Conservation (phyloP, 2,797 vertebrate species). For the Sebastes oblongus region DNA sequence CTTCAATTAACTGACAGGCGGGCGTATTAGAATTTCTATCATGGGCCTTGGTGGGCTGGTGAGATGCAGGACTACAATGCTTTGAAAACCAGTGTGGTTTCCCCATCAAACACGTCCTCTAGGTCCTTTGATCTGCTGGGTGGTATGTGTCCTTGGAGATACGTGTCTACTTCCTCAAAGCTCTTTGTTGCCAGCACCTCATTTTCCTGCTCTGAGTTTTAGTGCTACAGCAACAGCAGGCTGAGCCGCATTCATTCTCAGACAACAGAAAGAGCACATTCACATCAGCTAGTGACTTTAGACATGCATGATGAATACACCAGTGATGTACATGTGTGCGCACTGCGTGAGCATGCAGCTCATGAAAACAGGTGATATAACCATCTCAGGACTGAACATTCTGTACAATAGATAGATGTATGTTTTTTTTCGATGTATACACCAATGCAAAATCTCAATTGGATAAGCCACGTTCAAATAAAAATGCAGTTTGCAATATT, state of each 20-base stretch:
- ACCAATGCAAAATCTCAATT: neutral
- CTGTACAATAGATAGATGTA: neutral
- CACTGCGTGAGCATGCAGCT: neutral
- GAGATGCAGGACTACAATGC: slow-evolving; percentile 69
- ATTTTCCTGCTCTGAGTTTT: slow-evolving; percentile 69
- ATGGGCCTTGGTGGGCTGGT: slow-evolving; percentile 61
- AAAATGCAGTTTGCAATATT: neutral
- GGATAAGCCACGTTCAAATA: neutral
- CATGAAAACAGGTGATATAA: slow-evolving; percentile 1
- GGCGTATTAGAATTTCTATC: slow-evolving; percentile 73
- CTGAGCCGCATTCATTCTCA: slow-evolving; percentile 47
- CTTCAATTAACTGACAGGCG: slow-evolving; percentile 81
- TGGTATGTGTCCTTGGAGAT: slow-evolving; percentile 84
- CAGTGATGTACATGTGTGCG: neutral
- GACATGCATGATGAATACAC: slow-evolving; percentile 26
- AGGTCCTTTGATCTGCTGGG: slow-evolving; percentile 79
- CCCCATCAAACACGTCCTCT: slow-evolving; percentile 80
- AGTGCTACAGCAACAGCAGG: slow-evolving; percentile 50
- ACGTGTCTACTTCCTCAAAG: slow-evolving; percentile 74
- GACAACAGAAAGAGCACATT: slow-evolving; percentile 35
- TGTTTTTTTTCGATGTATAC: neutral
- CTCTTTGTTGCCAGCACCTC: slow-evolving; percentile 74
- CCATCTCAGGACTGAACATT: neutral
- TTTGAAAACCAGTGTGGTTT: slow-evolving; percentile 79
- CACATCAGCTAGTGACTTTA: slow-evolving; percentile 46